Evolutionary conservation across 2,113 vertebrate genomes (phyloP), one percentile per base, ranked within the genome.

Genomic region (Melierax canorus): DNA sequence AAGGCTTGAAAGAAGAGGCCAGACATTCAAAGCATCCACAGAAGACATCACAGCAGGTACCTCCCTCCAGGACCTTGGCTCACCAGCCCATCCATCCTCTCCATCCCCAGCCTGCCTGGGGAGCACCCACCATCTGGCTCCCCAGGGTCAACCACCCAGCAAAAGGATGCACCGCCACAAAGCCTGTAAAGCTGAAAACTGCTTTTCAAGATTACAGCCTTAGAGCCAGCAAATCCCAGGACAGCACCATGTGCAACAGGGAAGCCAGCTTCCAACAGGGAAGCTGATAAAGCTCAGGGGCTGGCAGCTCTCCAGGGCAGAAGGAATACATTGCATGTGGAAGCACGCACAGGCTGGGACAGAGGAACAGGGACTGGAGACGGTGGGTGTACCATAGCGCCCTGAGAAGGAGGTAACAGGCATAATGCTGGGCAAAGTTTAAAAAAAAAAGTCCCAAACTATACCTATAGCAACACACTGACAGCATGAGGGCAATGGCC

Each of bases 161-260:
- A 38, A 79, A 88, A 88, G 74, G 78, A 78, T 38, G 36, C 1
- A 0, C 43, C 0, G 0, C 68, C 1, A 0, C 88, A 93, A 85
- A 97, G 92, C 81, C 66, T 41, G 46, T 59, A 85, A 92, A 92
- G 88, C 81, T 7, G 12, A 81, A 92, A 94, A 93, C 67, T 92
- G 92, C 91, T 96, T 90, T 90, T 86, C 82, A 83, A 83, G 96
- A 93, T 93, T 88, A 95, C 19, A 73, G 90, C 77, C 87, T 86
- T 6, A 45, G 72, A 80, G 84, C 9, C 90, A 76, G 85, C 62
- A 94, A 93, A 94, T 95, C 95, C 94, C 17, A 0, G 75, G 92
- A 36, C 43, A 53, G 81, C 24, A 12, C 30, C 86, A 55, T 18
- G 51, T 78, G 91, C 3, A 13, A 46, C 16, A 19, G 43, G 26